Base-by-base conservation (phyloP, 2,888 invertebrate species). In the Epirrhoe tristata region DNA sequence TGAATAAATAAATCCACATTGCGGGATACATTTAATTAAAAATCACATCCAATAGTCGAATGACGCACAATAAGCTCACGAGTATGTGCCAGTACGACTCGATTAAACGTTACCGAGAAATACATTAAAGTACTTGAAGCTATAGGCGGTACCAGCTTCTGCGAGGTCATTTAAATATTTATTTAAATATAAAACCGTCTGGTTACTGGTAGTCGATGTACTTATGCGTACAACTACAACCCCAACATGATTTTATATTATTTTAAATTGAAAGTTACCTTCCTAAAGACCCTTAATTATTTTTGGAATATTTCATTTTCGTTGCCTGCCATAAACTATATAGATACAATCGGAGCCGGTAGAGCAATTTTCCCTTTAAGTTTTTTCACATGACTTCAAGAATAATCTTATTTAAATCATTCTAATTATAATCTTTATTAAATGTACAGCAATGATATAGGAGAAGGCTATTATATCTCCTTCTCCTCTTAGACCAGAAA, bases 11-110 rank as follows among this genome's bases (percentile, higher is more conserved):
- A 64, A 59, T 14, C 54, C 24, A 31, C 12, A 36, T 54, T 58
- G 16, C 31, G 46, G 54, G 39, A 59, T 59, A 39, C 34, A 48
- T 60, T 14, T 43, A 43, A 43, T 43, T 43, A 43, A 10, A 24
- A 59, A 50, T 65, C 52, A 58, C 43, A 62, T 62, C 36, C 55
- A 58, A 39, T 31, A 32, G 46, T 59, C 34, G 8, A n/a, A 63
- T 67, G 71, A 64, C 64, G 64, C 64, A 59, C 58, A 50, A 48
- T 55, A 16, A 48, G 36, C 53, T 50, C 54, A 32, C 24, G 6
- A 55, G 31, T 16, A 57, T 6, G 14, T 36, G 7, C 48, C 14
- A 6, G 14, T 6, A 16, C 36, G 36, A 36, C 51, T 51, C 6
- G 17, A 46, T 46, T 14, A 39, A 36, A 51, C 12, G 24, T 31